A percentile compares a stretch with the other conserved stretches of the same genome.
These are phyloP conservation scores for Brevipalpus yothersi DNA, from an alignment of 1,140 invertebrate genomes.

Conservation along the genomic window DNA sequence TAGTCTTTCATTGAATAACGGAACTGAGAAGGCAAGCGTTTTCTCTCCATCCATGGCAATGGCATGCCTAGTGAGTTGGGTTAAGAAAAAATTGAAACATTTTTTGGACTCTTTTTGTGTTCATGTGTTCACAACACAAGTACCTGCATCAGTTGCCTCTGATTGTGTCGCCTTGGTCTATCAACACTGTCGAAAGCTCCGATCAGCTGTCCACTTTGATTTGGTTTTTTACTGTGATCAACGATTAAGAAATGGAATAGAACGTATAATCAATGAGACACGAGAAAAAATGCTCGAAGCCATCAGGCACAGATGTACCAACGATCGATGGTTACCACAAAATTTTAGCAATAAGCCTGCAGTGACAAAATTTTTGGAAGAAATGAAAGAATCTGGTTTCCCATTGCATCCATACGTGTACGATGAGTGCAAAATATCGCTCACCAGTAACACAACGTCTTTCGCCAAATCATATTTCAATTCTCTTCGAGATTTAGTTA, in stretches of 20 bases:
- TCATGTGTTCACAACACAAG: constrained; percentile 79
- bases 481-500: constrained; percentile 38
- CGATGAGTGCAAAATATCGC: constrained; percentile 36
- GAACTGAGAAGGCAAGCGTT: background rate
- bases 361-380: constrained; percentile 27
- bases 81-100: constrained; percentile 41
- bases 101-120: constrained; percentile 52
- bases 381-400: constrained; percentile 29
- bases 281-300: constrained; percentile 47
- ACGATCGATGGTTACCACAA: constrained; percentile 43
- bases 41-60: background rate
- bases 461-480: constrained; percentile 39
- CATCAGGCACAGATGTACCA: constrained; percentile 33
- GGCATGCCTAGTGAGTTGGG: constrained; percentile 6
- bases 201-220: constrained; percentile 36
- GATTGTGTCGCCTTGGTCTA: constrained; percentile 58
- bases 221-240: constrained; percentile 58
- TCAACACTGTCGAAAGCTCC: constrained; percentile 31
- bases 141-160: constrained; percentile 48
- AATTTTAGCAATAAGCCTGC: constrained; percentile 32
- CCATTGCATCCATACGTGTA: constrained; percentile 27
- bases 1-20: background rate
- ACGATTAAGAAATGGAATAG: constrained; percentile 38
- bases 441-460: constrained; percentile 40
- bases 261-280: constrained; percentile 31